Base-by-base conservation (phyloP, 1,140 invertebrate genomes). In the Pseudomyrmex gracilis region DNA sequence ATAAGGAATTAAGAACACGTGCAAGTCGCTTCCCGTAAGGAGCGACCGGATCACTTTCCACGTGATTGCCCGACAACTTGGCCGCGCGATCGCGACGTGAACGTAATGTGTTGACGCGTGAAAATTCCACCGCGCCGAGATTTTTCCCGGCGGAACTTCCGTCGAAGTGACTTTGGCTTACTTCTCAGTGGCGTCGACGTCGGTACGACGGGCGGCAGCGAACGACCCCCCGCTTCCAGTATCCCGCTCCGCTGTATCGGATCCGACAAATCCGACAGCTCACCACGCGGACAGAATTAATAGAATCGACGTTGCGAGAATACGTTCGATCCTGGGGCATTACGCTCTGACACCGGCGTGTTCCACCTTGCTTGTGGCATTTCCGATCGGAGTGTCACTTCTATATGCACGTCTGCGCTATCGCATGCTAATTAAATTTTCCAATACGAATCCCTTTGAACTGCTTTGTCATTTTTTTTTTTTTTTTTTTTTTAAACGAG, bases 1-100 rank as follows among this genome's bases (percentile, higher is more conserved):
- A 89, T 88, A 89, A 89, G 85, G 84, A 89, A 88, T 88, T 88
- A 88, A 87, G 84, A 57, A 85, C 87, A 88, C 87, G 87, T 60
- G 87, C 86, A 47, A 43, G 43, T 43, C n/a, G 9, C 24, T 45
- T 24, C 9, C 49, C 9, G 24, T 20, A 24, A 70, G 73, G 53
- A 63, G 12, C 12, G 61, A 13, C 53, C 24, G 49, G 24, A 68
- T 84, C 64, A 49, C 51, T 82, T 82, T 82, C 55, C 70, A 67
- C 58, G 47, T 13, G 49, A 7, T 13, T 17, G 13, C 3, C 22
- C 20, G 73, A 51, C 53, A 51, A 70, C 47, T 55, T 49, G 34
- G 34, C 57, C 66, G 71, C 34, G 34, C 34, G 12, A 2, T 71
- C 12, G 53, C 58, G 47, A 17, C 34, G 80, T 24, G 20, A 60